Base-by-base conservation (phyloP, 2,888 invertebrate genomes). In the Cyaniris semiargus region DNA sequence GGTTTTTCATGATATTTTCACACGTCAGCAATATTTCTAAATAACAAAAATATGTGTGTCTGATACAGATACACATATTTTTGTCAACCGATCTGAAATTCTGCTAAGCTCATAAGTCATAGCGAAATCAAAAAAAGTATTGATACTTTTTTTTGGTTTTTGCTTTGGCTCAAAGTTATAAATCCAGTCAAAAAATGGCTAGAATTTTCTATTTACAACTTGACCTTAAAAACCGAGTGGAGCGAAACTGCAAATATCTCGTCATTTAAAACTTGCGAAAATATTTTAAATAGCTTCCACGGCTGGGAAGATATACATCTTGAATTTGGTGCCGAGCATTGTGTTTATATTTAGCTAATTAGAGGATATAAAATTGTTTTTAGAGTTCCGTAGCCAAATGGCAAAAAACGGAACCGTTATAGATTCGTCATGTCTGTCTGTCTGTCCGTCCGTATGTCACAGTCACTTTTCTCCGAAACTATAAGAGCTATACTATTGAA, bases 141-240 rank as follows among this genome's bases (percentile, higher is more conserved):
- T 8, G 2, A 58, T n/a, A 1, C 1, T 7, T 56, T 58, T 21
- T 58, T 58, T 58, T 21, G 0, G 8, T 58, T 21, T 44, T 44
- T 44, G 44, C 44, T 0, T 10, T 10, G 21, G n/a, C 21, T 58
- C n/a, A 8, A 58, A 8, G 58, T n/a, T 21, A 58, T 58, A 53
- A 66, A 66, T 27, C 6, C 27, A 27, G 27, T 27, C 3, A 66
- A 27, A 18, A 18, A 66, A 66, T 31, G 66, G 15, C 66, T 27
- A 31, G 27, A 66, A 27, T 15, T 66, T 66, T 66, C 66, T 31
- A 15, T 66, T 27, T 66, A 27, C 66, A 66, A 66, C 66, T 66
- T 66, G 66, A 66, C 66, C 66, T 66, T 66, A 66, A 66, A 66
- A 66, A 27, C 27, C 66, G 27, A 66, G 10, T 15, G 27, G 4